A percentile compares a stretch with the other conserved stretches of the same genome.
phyloP scores from a whole-genome alignment of 1,140 invertebrate species.

The Camponotus pennsylvanicus region DNA sequence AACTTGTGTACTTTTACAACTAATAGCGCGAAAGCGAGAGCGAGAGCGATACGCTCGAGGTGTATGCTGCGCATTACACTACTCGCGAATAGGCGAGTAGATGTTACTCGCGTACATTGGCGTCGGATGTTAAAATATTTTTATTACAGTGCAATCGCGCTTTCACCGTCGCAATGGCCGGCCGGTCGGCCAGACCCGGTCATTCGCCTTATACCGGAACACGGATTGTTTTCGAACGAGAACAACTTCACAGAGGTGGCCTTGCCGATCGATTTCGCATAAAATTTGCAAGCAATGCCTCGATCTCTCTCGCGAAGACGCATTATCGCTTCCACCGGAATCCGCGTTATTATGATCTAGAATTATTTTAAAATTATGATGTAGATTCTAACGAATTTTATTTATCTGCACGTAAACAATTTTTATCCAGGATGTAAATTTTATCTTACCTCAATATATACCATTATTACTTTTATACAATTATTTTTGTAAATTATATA shows the following conservation, averaged over 20 bases:
- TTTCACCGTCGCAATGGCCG: slow-evolving; percentile 79
- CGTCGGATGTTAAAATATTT: slow-evolving; percentile 80
- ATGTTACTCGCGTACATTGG: slow-evolving; percentile 63
- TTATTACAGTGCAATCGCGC: slow-evolving; percentile 83
- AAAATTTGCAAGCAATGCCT: background rate
- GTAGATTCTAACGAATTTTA: background rate
- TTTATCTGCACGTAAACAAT: background rate
- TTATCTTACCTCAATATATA: background rate
- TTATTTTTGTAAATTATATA: background rate
- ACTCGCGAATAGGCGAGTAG: slow-evolving; percentile 51
- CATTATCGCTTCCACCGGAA: background rate
- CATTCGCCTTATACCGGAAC: slow-evolving; percentile 78
- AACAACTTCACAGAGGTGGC: slow-evolving; percentile 6
- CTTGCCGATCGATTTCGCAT: slow-evolving; percentile 26
- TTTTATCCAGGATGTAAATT: slow-evolving; percentile 9
- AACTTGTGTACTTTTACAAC: slow-evolving; percentile 71
- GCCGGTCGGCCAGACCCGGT: slow-evolving; percentile 64
- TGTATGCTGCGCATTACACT: slow-evolving; percentile 66
- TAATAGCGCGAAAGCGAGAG: slow-evolving; percentile 82
- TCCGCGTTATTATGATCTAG: background rate
- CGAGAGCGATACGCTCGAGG: slow-evolving; percentile 79
- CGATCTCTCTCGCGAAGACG: background rate
- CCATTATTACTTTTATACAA: background rate
- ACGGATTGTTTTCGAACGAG: slow-evolving; percentile 41
- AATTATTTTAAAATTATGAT: background rate